Base-by-base conservation (phyloP, 2,113 vertebrate genomes). In the Nycticryphes semicollaris region DNA sequence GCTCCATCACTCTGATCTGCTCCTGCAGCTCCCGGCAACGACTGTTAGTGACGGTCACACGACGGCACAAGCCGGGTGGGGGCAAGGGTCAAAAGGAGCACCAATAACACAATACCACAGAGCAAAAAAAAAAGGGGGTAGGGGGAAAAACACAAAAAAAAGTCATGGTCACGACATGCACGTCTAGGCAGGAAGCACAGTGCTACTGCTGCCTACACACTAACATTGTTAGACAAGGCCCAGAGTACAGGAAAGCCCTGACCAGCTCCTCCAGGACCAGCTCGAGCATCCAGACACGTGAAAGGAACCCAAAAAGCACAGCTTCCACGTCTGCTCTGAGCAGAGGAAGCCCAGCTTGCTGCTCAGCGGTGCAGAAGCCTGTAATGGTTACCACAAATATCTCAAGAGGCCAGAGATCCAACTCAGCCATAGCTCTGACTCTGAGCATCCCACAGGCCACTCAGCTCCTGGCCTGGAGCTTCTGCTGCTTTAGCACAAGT, bases 1-100 rank as follows among this genome's bases (percentile, higher is more conserved):
- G 99, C 98, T 99, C 99, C 96, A 98, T 98, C 98, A 97, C 96
- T 96, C 98, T 98, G 97, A 99, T 98, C 98, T 99, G 99, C 92
- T 99, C 99, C 96, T 98, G 98, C 98, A 99, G 96, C 97, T 98
- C 98, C 97, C 98, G 98, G 97, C 97, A 98, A 96, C 98, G 99
- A 98, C 99, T 99, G 98, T 98, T 98, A 98, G 98, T 98, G 97
- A 97, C 47, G 97, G 95, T 97, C 98, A 96, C 79, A 89, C 48
- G 95, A 85, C 81, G 93, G 93, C 97, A 96, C 95, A 97, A 97
- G 97, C 97, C 97, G 92, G 95, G 96, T 95, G 87, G 92, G 91
- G 96, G 77, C 66, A 97, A 94, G 94, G 91, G 96, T 97, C 95
- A 98, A 97, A 97, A 96, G 93, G 93, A 96, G 93, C 97, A 97